Base-by-base conservation (phyloP, 1,140 invertebrate genomes). In the Zaprionus ornatus region DNA sequence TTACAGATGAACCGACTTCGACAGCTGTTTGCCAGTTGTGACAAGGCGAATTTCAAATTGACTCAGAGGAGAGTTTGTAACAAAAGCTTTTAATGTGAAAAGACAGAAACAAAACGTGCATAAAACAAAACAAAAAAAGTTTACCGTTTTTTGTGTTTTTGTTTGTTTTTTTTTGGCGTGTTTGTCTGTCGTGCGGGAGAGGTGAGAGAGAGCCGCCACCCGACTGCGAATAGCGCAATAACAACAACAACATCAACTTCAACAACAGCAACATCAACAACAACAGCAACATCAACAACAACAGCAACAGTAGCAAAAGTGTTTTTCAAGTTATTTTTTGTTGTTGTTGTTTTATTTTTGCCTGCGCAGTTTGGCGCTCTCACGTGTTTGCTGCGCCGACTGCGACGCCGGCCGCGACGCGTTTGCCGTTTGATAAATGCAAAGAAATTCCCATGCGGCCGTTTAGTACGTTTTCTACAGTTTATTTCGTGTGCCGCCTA, bases 391-490 rank as follows among this genome's bases (percentile, higher is more conserved):
- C 76, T 45, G 71, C 76, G 75, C 62, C 50, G 69, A 70, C 79
- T 74, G 71, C 79, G 72, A 67, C 67, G 57, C 45, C 74, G 27
- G 32, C 61, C 19, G 65, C 64, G 68, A 19, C 37, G 68, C 45
- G 19, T 56, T 67, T n/a, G 50, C 59, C 42, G 32, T 78, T 87
- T 78, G 71, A 76, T 85, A 80, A 80, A 80, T 76, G 84, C 65
- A 78, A 74, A 84, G 72, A 85, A 81, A 88, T 90, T 88, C 85
- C 85, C 85, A 90, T 76, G 85, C 78, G 86, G 63, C 81, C 72
- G 79, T 81, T 88, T 88, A 74, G 62, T 74, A 79, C 68, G 74
- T 85, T 82, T 65, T 79, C 76, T 72, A 63, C 68, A 61, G 76
- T 37, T 73, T 77, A 61, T 77, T 77, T 74, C 23, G 59, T 74